phyloP scores from a whole-genome alignment of 2,888 invertebrate genomes.

The Holacanthella duospinosa region DNA sequence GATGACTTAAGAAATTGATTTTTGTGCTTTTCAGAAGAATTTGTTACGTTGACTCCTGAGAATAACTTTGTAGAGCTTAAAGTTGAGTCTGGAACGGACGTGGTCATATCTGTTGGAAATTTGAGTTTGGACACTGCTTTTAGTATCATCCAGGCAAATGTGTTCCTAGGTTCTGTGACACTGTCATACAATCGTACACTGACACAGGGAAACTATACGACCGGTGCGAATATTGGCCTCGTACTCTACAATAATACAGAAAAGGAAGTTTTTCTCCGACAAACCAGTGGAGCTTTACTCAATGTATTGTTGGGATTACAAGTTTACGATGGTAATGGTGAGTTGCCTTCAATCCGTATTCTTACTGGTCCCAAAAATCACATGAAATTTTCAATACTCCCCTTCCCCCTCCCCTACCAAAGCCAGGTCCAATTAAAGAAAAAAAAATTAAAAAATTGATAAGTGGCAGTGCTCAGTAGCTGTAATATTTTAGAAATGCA shows the following conservation, averaged over 20 bases:
- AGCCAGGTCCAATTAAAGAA: no score
- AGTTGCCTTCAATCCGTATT: conserved; percentile 36
- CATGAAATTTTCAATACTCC: background rate
- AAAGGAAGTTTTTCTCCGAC: conserved; percentile 44
- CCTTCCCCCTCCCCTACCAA: no score
- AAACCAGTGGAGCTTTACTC: conserved; percentile 42
- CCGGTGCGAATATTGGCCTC: conserved; percentile 55
- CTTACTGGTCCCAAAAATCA: no score
- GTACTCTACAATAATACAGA: conserved; percentile 37
- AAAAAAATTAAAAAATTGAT: no score
- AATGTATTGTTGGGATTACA: conserved; percentile 46
- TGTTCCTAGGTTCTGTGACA: conserved; percentile 49
- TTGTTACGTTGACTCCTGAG: background rate
- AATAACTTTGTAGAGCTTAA: conserved; percentile 10
- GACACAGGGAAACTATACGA: conserved; percentile 42
- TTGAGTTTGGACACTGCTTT: conserved; percentile 46
- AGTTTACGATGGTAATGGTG: conserved; percentile 48
- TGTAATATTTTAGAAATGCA: no score
- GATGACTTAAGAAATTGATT: no score
- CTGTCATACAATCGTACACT: conserved; percentile 45
- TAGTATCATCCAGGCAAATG: conserved; percentile 56
- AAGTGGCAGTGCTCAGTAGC: no score
- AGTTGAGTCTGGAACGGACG: background rate
- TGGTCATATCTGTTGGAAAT: conserved; percentile 18
- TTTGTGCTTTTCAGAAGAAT: no score